phyloP scores from a whole-genome alignment of 2,797 vertebrate genomes.

The Halcyon badia region DNA sequence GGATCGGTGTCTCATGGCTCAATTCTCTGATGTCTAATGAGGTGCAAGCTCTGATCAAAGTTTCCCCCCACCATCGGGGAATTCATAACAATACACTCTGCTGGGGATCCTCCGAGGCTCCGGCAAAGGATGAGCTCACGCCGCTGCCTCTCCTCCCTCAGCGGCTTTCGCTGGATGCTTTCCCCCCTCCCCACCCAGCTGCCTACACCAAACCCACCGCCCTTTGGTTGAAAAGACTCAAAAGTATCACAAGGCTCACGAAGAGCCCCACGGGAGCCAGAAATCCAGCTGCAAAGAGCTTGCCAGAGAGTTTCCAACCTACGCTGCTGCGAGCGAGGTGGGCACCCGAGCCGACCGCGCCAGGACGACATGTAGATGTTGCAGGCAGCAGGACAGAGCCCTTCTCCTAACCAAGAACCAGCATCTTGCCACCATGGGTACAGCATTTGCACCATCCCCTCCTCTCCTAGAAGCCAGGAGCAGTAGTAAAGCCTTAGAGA shows the following conservation, averaged over 20 bases:
- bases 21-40: slow-evolving; percentile 68
- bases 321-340: accelerated
- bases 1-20: slow-evolving; percentile 61
- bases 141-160: background rate
- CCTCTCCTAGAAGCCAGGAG: background rate
- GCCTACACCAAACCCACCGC: background rate
- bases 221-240: background rate
- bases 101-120: background rate
- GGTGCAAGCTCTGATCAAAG: slow-evolving; percentile 69
- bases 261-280: background rate
- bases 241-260: accelerated
- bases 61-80: background rate
- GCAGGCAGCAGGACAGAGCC: background rate
- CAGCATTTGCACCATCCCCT: background rate
- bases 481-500: background rate
- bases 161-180: accelerated
- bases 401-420: background rate
- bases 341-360: accelerated
- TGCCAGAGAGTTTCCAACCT: background rate
- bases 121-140: background rate
- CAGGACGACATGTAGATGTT: accelerated
- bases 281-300: background rate
- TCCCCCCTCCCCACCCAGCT: background rate
- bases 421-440: accelerated
- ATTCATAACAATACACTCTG: background rate